A percentile compares a stretch with the other conserved stretches of the same genome.
phyloP scores from a whole-genome alignment of 2,113 vertebrate species.

The Pionites leucogaster region DNA sequence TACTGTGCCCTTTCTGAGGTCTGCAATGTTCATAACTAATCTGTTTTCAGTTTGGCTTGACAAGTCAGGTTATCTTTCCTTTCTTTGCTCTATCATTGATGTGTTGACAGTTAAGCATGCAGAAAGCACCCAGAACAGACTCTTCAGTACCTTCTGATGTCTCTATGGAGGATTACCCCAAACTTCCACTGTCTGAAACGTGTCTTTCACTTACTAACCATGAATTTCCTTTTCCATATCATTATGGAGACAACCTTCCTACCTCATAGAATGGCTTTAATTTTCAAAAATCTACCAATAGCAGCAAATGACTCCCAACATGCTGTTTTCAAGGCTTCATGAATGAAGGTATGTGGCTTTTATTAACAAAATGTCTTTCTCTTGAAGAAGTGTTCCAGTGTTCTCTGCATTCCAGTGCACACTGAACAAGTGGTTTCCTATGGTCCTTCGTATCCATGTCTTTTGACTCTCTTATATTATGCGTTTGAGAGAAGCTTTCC shows the following conservation, averaged over 20 bases:
- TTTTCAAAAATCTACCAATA: neutral
- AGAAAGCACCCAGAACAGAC: neutral
- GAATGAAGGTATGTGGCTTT: accelerated
- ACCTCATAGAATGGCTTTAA: neutral
- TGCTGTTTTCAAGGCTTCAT: neutral
- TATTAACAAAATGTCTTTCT: neutral
- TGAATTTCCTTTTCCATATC: neutral
- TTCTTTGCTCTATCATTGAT: neutral
- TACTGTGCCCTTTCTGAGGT: neutral
- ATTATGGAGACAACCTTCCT: neutral
- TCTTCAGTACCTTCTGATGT: neutral
- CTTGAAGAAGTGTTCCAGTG: neutral
- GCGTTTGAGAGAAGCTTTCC: neutral
- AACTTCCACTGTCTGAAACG: neutral
- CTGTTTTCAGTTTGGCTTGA: neutral
- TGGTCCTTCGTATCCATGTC: accelerated
- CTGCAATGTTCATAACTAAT: neutral
- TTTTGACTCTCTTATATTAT: neutral
- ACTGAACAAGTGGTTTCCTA: neutral
- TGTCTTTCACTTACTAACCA: neutral
- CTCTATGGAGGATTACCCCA: neutral
- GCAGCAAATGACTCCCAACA: neutral
- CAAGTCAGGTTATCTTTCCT: accelerated
- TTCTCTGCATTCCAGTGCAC: neutral
- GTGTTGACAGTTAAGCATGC: neutral